These are phyloP conservation scores for Tiphia femorata DNA, from an alignment of 2,888 invertebrate species.

Conservation along the genomic window DNA sequence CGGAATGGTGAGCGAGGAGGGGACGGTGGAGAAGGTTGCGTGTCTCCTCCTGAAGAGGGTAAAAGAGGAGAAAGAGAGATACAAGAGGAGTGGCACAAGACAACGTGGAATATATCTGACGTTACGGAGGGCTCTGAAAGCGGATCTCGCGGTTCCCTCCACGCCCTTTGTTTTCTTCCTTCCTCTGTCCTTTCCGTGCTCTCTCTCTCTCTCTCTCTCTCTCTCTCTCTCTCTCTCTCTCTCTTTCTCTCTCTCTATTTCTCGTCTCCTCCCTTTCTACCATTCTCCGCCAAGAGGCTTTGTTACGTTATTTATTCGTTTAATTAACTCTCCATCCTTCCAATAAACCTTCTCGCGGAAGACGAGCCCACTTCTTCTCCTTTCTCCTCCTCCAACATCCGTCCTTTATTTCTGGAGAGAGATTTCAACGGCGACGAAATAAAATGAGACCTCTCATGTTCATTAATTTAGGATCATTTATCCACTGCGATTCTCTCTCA, in stretches of 20 bases:
- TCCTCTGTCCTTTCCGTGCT: constrained; percentile 11
- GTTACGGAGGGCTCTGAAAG: constrained; percentile 44
- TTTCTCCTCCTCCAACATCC: neutral
- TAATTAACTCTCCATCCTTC: constrained; percentile 62
- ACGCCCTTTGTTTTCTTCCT: constrained; percentile 5
- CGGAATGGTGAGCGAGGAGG: neutral
- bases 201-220: constrained; percentile 17
- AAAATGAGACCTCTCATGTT: neutral
- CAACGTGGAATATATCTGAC: constrained; percentile 27
- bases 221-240: constrained; percentile 7
- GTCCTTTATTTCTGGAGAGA: too few relatives aligned
- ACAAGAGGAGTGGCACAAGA: constrained; percentile 2
- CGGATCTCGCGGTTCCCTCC: constrained; percentile 39
- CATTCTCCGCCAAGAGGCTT: constrained; percentile 40
- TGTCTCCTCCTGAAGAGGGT: too few relatives aligned
- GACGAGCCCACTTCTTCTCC: constrained; percentile 26
- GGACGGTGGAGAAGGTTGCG: constrained; percentile 30
- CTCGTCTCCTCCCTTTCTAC: constrained; percentile 24
- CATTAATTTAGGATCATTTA: neutral
- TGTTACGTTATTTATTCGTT: constrained; percentile 66
- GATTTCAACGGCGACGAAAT: too few relatives aligned
- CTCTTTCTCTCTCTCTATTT: constrained; percentile 4
- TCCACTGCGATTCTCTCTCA: neutral
- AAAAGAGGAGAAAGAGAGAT: constrained; percentile 5
- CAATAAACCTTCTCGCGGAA: constrained; percentile 53